Evolutionary conservation across 2,113 vertebrate species (phyloP).

Genomic region (Holacanthus passer): DNA sequence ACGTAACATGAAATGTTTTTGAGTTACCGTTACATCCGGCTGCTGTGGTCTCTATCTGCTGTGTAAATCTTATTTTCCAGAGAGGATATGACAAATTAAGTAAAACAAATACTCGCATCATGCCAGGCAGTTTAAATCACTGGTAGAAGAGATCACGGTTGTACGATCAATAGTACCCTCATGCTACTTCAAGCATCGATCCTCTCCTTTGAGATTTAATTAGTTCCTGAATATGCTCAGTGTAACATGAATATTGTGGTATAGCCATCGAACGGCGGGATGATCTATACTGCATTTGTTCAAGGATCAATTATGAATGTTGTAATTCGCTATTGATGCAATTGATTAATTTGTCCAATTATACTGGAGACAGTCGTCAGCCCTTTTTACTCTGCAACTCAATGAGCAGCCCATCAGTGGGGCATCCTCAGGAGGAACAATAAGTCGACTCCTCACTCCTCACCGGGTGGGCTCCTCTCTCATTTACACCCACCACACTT

Average conservation of each 20-base stretch:
- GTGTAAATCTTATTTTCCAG: not conserved
- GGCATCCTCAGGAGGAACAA: slow-evolving; percentile 48
- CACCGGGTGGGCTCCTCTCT: not conserved
- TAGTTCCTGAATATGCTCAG: slow-evolving; percentile 77
- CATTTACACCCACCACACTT: not conserved
- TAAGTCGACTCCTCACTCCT: slow-evolving; percentile 12
- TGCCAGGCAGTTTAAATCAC: slow-evolving; percentile 51
- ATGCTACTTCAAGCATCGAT: slow-evolving; percentile 74
- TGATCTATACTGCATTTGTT: slow-evolving; percentile 73
- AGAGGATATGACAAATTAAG: slow-evolving; percentile 37
- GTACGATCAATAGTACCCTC: slow-evolving; percentile 69
- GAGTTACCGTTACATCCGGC: not conserved
- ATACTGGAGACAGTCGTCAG: slow-evolving; percentile 66
- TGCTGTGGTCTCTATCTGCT: slow-evolving; percentile 1
- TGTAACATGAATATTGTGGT: slow-evolving; percentile 78
- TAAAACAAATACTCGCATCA: slow-evolving; percentile 39
- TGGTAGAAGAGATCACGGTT: slow-evolving; percentile 28
- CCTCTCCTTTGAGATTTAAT: slow-evolving; percentile 79
- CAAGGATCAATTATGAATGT: slow-evolving; percentile 80
- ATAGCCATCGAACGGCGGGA: slow-evolving; percentile 54
- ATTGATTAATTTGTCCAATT: slow-evolving; percentile 81
- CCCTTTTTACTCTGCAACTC: slow-evolving; percentile 62
- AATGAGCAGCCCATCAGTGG: slow-evolving; percentile 50
- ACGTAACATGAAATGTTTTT: not conserved
- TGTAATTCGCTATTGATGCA: slow-evolving; percentile 82